Base-by-base conservation (phyloP, 2,888 invertebrate species). In the Epirrhoe alternata region DNA sequence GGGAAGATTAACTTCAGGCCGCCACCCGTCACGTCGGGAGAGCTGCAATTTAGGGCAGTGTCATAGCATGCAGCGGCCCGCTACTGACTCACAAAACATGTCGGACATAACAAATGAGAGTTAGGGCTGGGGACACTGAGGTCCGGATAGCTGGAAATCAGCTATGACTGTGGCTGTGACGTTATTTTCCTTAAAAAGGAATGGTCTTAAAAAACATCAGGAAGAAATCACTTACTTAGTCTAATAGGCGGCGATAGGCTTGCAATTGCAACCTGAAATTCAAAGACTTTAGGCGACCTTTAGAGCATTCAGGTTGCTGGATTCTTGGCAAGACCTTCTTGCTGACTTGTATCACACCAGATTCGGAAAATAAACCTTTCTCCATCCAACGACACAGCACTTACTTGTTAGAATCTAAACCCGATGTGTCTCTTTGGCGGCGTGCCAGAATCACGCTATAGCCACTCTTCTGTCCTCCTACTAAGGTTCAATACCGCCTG, bases 1-100 rank as follows among this genome's bases (percentile, higher is more conserved):
- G 56, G 14, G 52, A 24, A 63, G 24, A 47, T 33, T 51, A 63
- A 6, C 14, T 47, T 16, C 47, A 47, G 47, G 47, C 47, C 47
- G 47, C 47, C 47, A 47, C 47, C 16, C 47, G 47, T 47, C 47
- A 16, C 12, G 47, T 16, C 47, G 16, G 10, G 42, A 14, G 50
- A 47, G 42, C 2, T 35, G 60, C 53, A 60, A 54, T 62, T 33
- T 33, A 53, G 59, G 59, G 14, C 60, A 56, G 53, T 63, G 57
- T 56, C 60, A 54, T 52, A 12, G 42, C 61, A n/a, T 57, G 53
- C 60, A 66, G 63, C 35, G 53, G 51, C 16, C 66, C 31, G 56
- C 42, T 62, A 59, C 24, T 57, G 56, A 64, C 52, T 52, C 53
- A 65, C 64, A 60, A 47, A 65, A 61, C 64, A 61, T 65, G 59